Evolutionary conservation across 64 coral and sea anemone genomes (phyloP), one percentile per base, ranked within the genome.

Genomic region (Cladopsammia gracilis): DNA sequence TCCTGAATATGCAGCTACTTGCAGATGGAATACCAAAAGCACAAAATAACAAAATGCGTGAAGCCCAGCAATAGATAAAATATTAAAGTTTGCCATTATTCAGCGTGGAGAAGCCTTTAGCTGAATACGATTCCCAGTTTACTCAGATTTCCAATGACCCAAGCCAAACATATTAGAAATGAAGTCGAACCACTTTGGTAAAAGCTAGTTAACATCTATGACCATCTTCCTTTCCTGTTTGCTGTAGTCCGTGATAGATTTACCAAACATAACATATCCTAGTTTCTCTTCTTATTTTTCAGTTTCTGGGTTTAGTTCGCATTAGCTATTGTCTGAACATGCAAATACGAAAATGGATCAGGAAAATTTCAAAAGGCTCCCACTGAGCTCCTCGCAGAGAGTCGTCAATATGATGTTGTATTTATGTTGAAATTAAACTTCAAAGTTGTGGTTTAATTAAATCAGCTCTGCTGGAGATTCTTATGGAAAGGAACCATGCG

Each of bases 351-450:
- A 77, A 5, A 53, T 19, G 15, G 45, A 16, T 73, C 71, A 15
- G 13, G 15, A 12, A 70, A 42, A 11, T 25, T 70, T 73, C 13
- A 3, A 73, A 73, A 73, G 34, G 18, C 14, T 4, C 26, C 14
- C 13, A 42, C n/a, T n/a, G n/a, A 47, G 61, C 14, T 64, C 53
- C 1, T 47, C 34, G 15, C 71, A 73, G 15, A 48, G 15, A 4
- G 3, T 14, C 1, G 15, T 13, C 43, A 46, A 64, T 20, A 64
- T 19, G 61, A 64, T 15, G 14, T 44, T 73, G 70, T 46, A 7
- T 73, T 73, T 26, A 47, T 73, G 71, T 73, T 73, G 45, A 73
- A 73, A 73, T 73, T 47, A 73, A 76, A 76, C 51, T 51, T 25
- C n/a, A 76, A 52, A 76, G 48, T 3, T 52, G 16, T 53, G 18